Percentiles rank a stretch among this genome's conserved stretches.
These are phyloP conservation scores for Chaenodraco wilsoni DNA, from an alignment of 2,797 vertebrate species.

Conservation along the genomic window DNA sequence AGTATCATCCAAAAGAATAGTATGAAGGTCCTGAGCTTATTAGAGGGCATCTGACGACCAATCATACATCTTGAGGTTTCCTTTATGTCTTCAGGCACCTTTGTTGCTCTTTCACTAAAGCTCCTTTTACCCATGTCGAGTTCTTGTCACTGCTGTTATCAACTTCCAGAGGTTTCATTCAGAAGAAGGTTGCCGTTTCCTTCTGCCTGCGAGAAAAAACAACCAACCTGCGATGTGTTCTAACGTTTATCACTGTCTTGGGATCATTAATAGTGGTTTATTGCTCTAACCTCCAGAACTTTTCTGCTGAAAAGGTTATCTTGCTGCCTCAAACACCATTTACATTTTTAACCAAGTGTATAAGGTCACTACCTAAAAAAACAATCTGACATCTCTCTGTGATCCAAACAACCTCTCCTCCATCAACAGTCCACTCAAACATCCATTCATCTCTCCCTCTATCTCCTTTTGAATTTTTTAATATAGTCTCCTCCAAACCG, in stretches of 20 bases:
- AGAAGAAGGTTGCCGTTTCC: constrained; percentile 18
- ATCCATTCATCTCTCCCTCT: background rate
- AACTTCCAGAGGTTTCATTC: constrained; percentile 10
- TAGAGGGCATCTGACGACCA: constrained; percentile 12
- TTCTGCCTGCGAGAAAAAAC: background rate
- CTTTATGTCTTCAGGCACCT: background rate
- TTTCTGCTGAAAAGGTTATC: background rate
- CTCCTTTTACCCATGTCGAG: background rate
- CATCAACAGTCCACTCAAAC: constrained; percentile 1
- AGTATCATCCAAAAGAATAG: background rate
- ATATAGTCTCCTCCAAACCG: constrained; percentile 21
- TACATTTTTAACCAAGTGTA: background rate
- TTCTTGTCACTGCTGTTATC: background rate
- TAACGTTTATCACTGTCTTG: too few relatives aligned
- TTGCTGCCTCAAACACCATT: background rate
- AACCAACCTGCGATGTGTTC: too few relatives aligned
- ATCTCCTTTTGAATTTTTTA: constrained; percentile 4
- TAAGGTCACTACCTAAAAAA: background rate
- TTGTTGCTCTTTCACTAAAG: constrained; percentile 11
- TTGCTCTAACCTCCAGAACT: constrained; percentile 3
- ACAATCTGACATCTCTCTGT: background rate
- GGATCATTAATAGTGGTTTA: background rate
- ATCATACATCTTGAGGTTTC: constrained; percentile 19
- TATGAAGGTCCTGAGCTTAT: constrained; percentile 1
- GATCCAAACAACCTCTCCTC: background rate